phyloP scores from a whole-genome alignment of 2,113 vertebrate genomes.

The Strix uralensis region DNA sequence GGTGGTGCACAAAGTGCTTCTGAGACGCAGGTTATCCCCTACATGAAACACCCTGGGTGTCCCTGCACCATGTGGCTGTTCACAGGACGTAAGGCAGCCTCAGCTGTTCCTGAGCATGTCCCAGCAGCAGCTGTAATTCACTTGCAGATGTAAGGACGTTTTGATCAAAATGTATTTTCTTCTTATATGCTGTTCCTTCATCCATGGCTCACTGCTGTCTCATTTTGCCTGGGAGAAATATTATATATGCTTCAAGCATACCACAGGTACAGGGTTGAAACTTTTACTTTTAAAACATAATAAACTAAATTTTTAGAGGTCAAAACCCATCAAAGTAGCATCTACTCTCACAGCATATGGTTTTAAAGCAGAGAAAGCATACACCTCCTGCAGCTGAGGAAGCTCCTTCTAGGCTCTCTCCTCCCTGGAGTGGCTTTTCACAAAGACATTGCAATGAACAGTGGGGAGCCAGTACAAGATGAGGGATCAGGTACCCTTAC shows the following conservation, averaged over 20 bases:
- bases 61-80: not conserved
- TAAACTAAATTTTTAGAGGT: not conserved
- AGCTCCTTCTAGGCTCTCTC: not conserved
- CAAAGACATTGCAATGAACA: not conserved
- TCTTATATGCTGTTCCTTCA: not conserved
- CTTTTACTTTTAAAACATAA: not conserved
- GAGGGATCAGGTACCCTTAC: not conserved
- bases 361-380: not conserved
- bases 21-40: not conserved
- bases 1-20: not conserved
- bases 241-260: not conserved
- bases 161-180: not conserved
- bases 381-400: not conserved
- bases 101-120: not conserved
- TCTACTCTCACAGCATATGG: accelerated
- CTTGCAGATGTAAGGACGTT: accelerated
- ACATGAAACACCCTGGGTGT: not conserved
- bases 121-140: not conserved
- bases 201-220: not conserved
- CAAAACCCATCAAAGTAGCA: not conserved
- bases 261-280: not conserved
- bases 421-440: conserved; percentile 8
- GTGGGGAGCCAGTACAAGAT: not conserved
- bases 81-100: not conserved
- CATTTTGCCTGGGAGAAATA: not conserved